A percentile compares a stretch with the other conserved stretches of the same genome.
phyloP scores from a whole-genome alignment of 2,888 invertebrate species.

The Ormyrus nitidulus region DNA sequence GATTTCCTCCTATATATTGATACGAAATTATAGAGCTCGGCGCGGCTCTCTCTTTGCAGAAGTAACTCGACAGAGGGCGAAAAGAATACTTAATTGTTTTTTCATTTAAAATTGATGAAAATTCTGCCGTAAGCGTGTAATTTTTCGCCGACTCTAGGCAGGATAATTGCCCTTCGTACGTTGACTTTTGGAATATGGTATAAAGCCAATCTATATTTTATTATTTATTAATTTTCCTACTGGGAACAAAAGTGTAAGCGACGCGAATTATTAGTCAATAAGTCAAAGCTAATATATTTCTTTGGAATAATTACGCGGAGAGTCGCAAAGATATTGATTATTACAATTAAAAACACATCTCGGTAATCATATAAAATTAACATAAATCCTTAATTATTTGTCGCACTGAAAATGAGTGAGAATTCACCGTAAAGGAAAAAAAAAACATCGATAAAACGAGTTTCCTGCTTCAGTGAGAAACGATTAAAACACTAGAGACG shows the following conservation, averaged over 20 bases:
- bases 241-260: too few species aligned
- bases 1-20: slow-evolving; percentile 24
- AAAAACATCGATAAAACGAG: too few species aligned
- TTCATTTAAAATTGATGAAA: slow-evolving; percentile 30
- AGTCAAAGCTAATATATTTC: neutral
- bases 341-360: too few species aligned
- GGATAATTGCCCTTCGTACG: slow-evolving; percentile 1
- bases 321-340: too few species aligned
- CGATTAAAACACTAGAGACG: too few species aligned
- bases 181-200: slow-evolving; percentile 8
- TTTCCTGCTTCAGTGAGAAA: too few species aligned
- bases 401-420: too few species aligned
- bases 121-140: slow-evolving; percentile 18
- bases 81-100: slow-evolving; percentile 26
- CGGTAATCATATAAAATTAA: too few species aligned
- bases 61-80: neutral
- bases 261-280: neutral
- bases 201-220: neutral
- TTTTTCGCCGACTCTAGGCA: neutral
- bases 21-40: neutral
- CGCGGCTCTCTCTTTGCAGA: neutral
- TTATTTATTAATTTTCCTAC: slow-evolving; percentile 10
- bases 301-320: too few species aligned
- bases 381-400: too few species aligned
- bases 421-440: too few species aligned